phyloP scores from a whole-genome alignment of 1,140 invertebrate genomes.

The Drosophila mojavensis region DNA sequence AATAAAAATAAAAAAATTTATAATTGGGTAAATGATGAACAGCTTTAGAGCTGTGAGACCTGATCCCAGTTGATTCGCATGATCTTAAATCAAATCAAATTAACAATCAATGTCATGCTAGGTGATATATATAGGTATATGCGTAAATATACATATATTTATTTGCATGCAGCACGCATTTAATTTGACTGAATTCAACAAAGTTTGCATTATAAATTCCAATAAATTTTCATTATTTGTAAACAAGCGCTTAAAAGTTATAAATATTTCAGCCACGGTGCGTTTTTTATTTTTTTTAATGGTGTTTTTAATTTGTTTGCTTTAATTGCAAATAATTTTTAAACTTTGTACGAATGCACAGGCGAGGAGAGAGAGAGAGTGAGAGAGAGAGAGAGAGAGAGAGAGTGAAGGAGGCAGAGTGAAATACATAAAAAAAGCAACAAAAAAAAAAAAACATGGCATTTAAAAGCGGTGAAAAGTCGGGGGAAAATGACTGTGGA shows the following conservation, averaged over 20 bases:
- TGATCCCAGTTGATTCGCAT: no score
- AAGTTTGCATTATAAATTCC: slow-evolving; percentile 42
- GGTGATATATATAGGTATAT: background rate
- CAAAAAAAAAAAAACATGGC: slow-evolving; percentile 50
- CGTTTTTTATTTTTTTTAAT: no score
- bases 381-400: slow-evolving; percentile 18
- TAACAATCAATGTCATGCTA: no score
- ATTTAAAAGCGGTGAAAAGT: slow-evolving; percentile 43
- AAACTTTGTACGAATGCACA: slow-evolving; percentile 56
- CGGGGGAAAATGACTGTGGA: slow-evolving; percentile 4
- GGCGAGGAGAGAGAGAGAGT: slow-evolving; percentile 16
- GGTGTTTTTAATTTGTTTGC: slow-evolving; percentile 70
- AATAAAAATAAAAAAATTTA: no score
- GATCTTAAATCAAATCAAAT: no score
- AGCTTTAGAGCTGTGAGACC: no score
- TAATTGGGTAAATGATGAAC: no score
- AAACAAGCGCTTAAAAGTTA: slow-evolving; percentile 56
- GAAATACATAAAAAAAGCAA: slow-evolving; percentile 26
- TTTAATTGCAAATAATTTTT: slow-evolving; percentile 80
- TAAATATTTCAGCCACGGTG: background rate
- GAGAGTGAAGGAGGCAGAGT: slow-evolving; percentile 3
- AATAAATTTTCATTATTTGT: slow-evolving; percentile 55
- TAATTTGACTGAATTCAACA: slow-evolving; percentile 27
- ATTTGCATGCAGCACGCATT: background rate
- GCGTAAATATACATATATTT: background rate